phyloP scores from a whole-genome alignment of 2,888 invertebrate genomes.

The Sthenelais limicola region DNA sequence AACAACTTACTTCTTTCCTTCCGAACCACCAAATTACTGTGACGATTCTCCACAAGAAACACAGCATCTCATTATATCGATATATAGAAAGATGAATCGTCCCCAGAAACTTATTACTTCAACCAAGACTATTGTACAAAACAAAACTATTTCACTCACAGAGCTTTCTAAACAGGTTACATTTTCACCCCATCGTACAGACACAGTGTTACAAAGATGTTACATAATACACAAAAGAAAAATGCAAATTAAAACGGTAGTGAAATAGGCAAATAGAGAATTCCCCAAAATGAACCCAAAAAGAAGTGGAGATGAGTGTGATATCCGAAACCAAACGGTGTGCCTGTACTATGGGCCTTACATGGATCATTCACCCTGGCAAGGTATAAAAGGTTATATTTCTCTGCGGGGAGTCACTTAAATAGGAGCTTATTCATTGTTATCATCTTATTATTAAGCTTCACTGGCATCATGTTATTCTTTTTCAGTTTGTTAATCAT shows the following conservation, averaged over 20 bases:
- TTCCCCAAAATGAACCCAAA: slow-evolving; percentile 11
- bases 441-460: too few species aligned
- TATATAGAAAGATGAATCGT: slow-evolving; percentile 24
- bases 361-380: slow-evolving; percentile 24
- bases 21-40: slow-evolving; percentile 22
- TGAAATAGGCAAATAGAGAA: slow-evolving; percentile 26
- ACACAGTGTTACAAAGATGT: slow-evolving; percentile 31
- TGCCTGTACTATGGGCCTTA: slow-evolving; percentile 21
- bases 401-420: too few species aligned
- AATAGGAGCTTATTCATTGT: too few species aligned
- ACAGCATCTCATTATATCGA: slow-evolving; percentile 5
- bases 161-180: too few species aligned
- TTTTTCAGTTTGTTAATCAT: too few species aligned
- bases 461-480: too few species aligned
- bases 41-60: slow-evolving; percentile 26
- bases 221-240: slow-evolving; percentile 36
- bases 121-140: too few species aligned
- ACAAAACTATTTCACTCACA: too few species aligned
- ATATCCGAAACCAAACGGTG: slow-evolving; percentile 14
- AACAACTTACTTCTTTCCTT: slow-evolving; percentile 9
- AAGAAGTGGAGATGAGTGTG: slow-evolving; percentile 2
- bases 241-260: slow-evolving; percentile 29
- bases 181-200: slow-evolving; percentile 15
- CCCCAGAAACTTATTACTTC: slow-evolving; percentile 4
- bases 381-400: too few species aligned